Evolutionary conservation across 53 echinoderm and acorn worm species (phyloP).

Genomic region (Luidia sarsii): DNA sequence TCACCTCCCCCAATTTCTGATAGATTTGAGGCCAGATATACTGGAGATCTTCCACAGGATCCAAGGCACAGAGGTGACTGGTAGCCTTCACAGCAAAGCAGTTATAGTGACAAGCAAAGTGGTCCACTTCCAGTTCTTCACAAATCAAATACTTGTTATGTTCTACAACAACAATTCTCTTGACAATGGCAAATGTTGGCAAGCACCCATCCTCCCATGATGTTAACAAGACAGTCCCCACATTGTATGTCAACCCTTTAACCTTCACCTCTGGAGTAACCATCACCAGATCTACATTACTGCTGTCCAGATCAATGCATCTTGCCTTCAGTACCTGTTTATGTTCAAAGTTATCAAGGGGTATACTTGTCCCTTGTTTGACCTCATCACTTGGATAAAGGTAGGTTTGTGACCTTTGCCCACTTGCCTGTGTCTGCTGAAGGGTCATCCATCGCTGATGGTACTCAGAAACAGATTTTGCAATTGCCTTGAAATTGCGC

Average conservation of each 20-base stretch:
- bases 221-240: conserved; percentile 6
- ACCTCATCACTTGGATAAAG: conserved; percentile 33
- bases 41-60: no score
- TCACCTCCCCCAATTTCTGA: background rate
- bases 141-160: no score
- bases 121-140: no score
- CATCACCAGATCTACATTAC: background rate
- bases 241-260: background rate
- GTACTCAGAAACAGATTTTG: conserved; percentile 18
- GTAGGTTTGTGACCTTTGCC: conserved; percentile 9
- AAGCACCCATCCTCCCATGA: background rate
- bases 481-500: conserved; percentile 25
- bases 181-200: conserved; percentile 15
- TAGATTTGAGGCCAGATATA: conserved; percentile 1
- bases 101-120: no score
- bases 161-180: no score
- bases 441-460: conserved; percentile 7
- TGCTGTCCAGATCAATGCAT: no score
- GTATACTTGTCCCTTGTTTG: background rate
- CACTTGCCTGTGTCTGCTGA: background rate
- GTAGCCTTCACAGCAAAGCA: no score
- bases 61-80: no score
- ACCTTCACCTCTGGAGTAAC: background rate
- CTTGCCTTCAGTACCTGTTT: background rate
- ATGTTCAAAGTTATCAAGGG: background rate